Evolutionary conservation across 2,113 vertebrate species (phyloP), one percentile per base, ranked within the genome.

Genomic region (Columbina picui): DNA sequence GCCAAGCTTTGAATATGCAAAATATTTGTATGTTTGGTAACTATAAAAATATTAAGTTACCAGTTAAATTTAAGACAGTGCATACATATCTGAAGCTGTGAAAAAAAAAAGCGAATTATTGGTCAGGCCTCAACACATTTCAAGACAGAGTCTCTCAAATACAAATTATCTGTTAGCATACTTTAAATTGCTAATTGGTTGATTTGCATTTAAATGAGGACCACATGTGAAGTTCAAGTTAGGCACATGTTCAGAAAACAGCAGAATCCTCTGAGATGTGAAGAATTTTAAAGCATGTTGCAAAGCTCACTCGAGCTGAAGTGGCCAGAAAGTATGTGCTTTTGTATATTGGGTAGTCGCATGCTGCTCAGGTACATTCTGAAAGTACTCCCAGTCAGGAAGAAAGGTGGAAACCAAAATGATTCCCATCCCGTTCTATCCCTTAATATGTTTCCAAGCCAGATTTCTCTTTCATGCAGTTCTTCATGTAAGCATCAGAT

Each of bases 161-260:
- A 83, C 70, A 84, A 69, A 91, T 89, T 87, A 82, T 71, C 81
- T 90, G 74, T 78, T 95, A 89, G 70, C 11, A 49, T 95, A 63
- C 82, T 95, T 93, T 93, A 80, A 95, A 90, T 93, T 96, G 90
- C 90, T 96, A 94, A 94, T 96, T 83, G 17, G 26, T 61, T 91
- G 32, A 80, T 96, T 96, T 95, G 41, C 95, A 94, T 97, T 93
- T 90, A 94, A 93, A 95, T 93, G 38, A 83, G 57, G 81, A 93
- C 87, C 84, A 60, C 94, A 87, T 83, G 91, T 76, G 63, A 95
- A 90, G 93, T 93, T 95, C 63, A 84, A 76, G 74, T 94, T 87
- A 57, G 55, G 67, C 95, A 83, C 87, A 39, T 91, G 91, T 91
- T 85, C 74, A 79, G 53, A 91, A 89, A 93, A 81, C 68, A 74